Evolutionary conservation across 30 jellyfish, hydroid and myxozoan genomes (phyloP).

Genomic region (Clytia hemisphaerica): DNA sequence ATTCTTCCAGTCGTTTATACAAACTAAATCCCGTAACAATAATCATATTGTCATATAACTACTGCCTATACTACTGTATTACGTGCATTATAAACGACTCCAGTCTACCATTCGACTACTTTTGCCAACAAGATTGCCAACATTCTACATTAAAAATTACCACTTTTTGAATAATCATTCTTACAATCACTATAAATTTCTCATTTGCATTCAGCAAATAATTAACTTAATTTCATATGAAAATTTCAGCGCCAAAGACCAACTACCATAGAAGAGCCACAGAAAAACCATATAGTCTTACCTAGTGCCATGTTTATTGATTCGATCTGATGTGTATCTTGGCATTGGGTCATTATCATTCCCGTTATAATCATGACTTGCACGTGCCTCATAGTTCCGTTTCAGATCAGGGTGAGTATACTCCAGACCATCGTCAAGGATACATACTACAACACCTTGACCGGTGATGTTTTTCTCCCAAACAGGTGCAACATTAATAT

Average conservation of each 20-base stretch:
- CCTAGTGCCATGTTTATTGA: conserved; percentile 98
- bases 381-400: conserved; percentile 68
- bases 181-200: no score
- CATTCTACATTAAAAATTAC: no score
- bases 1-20: no score
- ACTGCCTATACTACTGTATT: no score
- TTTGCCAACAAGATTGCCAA: no score
- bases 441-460: conserved; percentile 90
- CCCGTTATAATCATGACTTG: conserved; percentile 85
- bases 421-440: conserved; percentile 95
- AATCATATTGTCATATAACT: no score
- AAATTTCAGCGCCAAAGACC: background rate
- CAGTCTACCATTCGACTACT: no score
- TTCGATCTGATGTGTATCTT: conserved; percentile 56
- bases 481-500: conserved; percentile 70
- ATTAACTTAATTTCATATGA: background rate
- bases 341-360: conserved; percentile 86
- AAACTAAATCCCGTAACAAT: no score
- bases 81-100: no score
- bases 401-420: conserved; percentile 78
- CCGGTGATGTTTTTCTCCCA: conserved; percentile 86
- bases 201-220: no score
- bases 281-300: background rate
- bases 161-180: no score
- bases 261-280: background rate